A percentile compares a stretch with the other conserved stretches of the same genome.
Conservation (phyloP, 2,888 invertebrate genomes). For the Lamproptera curius region DNA sequence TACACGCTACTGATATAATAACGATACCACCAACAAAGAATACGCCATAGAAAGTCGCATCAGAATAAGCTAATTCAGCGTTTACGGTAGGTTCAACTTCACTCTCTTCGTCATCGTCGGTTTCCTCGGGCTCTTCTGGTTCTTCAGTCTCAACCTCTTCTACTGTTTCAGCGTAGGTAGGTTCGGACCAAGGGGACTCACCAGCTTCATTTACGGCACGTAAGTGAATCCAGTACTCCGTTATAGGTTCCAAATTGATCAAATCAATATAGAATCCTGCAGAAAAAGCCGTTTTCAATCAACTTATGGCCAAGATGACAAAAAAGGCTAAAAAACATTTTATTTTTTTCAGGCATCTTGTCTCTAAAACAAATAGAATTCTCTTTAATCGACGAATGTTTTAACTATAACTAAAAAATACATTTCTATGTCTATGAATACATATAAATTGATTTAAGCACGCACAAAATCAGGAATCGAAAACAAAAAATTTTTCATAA, state of each 20-base stretch:
- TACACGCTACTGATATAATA: conserved; percentile 43
- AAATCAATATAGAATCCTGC: conserved; percentile 38
- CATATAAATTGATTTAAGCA: too few species aligned
- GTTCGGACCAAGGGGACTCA: conserved; percentile 46
- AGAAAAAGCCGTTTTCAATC: too few species aligned
- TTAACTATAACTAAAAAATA: too few species aligned
- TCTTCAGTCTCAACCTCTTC: conserved; percentile 23
- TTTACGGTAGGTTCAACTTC: conserved; percentile 23
- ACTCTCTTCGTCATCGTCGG: conserved; percentile 20
- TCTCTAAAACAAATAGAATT: too few species aligned
- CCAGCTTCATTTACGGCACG: conserved; percentile 48
- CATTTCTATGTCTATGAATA: too few species aligned
- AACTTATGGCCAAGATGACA: too few species aligned
- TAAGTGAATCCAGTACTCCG: conserved; percentile 50
- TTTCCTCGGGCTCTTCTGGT: conserved; percentile 20
- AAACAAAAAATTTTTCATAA: too few species aligned
- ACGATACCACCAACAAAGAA: conserved; percentile 53
- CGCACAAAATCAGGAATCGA: too few species aligned
- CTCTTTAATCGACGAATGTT: too few species aligned
- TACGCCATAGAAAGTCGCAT: conserved; percentile 48
- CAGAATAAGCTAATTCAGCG: conserved; percentile 21
- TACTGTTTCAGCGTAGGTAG: conserved; percentile 32
- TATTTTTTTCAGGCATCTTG: too few species aligned
- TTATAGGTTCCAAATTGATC: conserved; percentile 38
- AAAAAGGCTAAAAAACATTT: too few species aligned